These are phyloP conservation scores for Ceratosolen solmsi DNA, from an alignment of 1,140 invertebrate species.

Conservation along the genomic window DNA sequence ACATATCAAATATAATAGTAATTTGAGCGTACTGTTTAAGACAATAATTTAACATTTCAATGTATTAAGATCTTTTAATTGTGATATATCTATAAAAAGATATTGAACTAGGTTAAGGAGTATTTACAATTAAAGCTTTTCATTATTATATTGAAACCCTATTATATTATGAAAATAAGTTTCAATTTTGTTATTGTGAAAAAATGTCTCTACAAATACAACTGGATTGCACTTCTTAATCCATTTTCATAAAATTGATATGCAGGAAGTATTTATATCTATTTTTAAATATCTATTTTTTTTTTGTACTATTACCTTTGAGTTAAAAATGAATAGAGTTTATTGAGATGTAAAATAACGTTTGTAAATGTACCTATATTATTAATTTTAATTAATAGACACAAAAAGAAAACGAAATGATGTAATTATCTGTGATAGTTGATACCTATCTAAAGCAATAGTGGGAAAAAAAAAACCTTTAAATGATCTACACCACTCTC, in stretches of 20 bases:
- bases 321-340: not conserved
- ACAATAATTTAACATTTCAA: not conserved
- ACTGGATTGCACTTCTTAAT: not conserved
- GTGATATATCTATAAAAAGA: not conserved
- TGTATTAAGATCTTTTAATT: not conserved
- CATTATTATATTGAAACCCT: not conserved
- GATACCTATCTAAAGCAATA: not conserved
- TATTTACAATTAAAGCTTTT: not conserved
- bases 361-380: not conserved
- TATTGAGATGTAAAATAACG: not conserved
- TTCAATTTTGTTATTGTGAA: not conserved
- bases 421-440: not conserved
- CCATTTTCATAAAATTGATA: not conserved
- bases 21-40: no score
- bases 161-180: not conserved
- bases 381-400: not conserved
- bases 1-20: no score
- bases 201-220: not conserved
- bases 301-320: not conserved
- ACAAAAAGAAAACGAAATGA: not conserved
- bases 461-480: constrained; percentile 1
- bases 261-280: not conserved
- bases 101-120: not conserved
- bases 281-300: not conserved
- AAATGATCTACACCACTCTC: not conserved